phyloP scores from a whole-genome alignment of 2,888 invertebrate genomes.

The Ypsolopha sequella region DNA sequence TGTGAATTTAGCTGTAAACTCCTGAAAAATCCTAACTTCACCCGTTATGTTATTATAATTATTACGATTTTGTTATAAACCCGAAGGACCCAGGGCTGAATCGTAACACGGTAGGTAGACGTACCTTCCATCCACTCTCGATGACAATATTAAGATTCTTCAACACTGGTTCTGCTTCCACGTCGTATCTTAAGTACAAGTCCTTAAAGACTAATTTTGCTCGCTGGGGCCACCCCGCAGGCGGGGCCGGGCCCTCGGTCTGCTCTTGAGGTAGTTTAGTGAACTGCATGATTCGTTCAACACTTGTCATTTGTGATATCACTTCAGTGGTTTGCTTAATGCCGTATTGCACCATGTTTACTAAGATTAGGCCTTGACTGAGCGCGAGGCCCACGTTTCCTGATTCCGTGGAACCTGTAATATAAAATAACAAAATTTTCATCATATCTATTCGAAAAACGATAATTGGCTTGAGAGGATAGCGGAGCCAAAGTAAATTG shows the following conservation, averaged over 20 bases:
- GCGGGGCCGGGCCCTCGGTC: conserved; percentile 71
- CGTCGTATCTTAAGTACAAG: conserved; percentile 74
- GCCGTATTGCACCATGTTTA: conserved; percentile 86
- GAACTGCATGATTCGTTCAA: conserved; percentile 86
- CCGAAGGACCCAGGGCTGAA: too few species aligned
- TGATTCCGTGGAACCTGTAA: conserved; percentile 65
- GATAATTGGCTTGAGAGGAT: too few species aligned
- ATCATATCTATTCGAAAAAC: too few species aligned
- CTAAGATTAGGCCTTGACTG: conserved; percentile 78
- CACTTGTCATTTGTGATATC: conserved; percentile 83
- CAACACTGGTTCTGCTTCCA: conserved; percentile 74
- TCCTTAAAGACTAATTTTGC: conserved; percentile 73
- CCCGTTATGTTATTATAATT: too few species aligned
- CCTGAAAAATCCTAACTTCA: too few species aligned
- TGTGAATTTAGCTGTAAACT: too few species aligned
- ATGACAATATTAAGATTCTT: conserved; percentile 75
- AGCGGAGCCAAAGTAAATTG: too few species aligned
- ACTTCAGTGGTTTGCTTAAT: conserved; percentile 84
- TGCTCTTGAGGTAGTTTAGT: conserved; percentile 80
- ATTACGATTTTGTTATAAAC: background rate
- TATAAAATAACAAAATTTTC: background rate
- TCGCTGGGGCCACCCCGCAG: conserved; percentile 71
- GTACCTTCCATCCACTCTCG: conserved; percentile 76
- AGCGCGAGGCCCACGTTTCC: conserved; percentile 81
- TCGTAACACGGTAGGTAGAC: background rate